Evolutionary conservation across 2,113 vertebrate species (phyloP), one percentile per base, ranked within the genome.

Genomic region (Caracal caracal): DNA sequence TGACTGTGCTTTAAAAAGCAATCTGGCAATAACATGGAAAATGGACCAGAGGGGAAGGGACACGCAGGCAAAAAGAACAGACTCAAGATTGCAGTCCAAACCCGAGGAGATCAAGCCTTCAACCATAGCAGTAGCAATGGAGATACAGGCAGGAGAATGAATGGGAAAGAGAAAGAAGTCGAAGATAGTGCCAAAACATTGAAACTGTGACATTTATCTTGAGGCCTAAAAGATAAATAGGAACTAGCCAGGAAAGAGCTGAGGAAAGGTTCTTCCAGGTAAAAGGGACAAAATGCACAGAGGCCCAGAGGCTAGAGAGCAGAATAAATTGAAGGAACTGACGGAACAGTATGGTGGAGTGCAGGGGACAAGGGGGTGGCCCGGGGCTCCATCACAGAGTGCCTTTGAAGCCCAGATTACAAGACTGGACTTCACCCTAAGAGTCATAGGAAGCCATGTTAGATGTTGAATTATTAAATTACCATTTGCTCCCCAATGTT

Each of bases 391-490:
- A 56, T 47, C 49, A 70, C 3, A 6, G 43, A 92, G n/a, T 30
- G 49, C 40, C 37, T 66, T 84, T 5, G 30, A 88, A 83, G 80
- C 53, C 26, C 88, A 53, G 56, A 6, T 79, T 79, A 66, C 1
- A 37, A 93, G 33, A 53, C 43, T 5, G 6, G 30, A 76, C 65
- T 82, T 80, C 10, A 70, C 83, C 33, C 68, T 93, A 78, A 78
- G 37, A 75, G 78, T 37, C 40, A 84, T 71, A 1, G 12, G 91
- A 93, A 96, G 51, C n/a, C 71, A 80, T n/a, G 33, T 40, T 76
- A 17, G 28, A 79, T 93, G 71, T 24, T 93, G 63, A 96, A 85
- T 85, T 86, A 61, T 47, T 93, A 85, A 71, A 71, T 93, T 53
- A 71, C 7, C 84, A 85, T 51, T 66, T 85, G 53, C 61, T 94